A percentile compares a stretch with the other conserved stretches of the same genome.
Evolutionary conservation across 2,113 vertebrate genomes (phyloP).

Genomic region (Rhinoptilus africanus): DNA sequence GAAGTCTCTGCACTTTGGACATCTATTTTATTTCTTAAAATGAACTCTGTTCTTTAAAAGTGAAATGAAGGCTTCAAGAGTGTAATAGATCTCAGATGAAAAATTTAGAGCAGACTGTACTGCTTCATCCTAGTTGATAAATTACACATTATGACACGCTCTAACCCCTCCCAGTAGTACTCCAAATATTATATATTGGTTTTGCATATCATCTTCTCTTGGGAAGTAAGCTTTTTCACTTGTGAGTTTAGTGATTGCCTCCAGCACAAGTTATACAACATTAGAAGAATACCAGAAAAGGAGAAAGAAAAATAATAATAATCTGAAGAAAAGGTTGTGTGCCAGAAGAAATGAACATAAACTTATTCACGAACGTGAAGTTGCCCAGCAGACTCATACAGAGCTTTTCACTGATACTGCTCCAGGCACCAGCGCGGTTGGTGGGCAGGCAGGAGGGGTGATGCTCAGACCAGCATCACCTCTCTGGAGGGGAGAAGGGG

Average conservation of each 20-base stretch:
- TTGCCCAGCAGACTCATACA: background rate
- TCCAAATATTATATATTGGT: background rate
- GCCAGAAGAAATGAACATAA: background rate
- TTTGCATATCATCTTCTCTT: background rate
- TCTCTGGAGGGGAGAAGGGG: background rate
- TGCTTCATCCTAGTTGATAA: background rate
- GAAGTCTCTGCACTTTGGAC: background rate
- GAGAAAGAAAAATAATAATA: background rate
- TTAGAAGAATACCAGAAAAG: background rate
- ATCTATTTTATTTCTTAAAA: background rate
- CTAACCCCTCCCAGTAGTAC: background rate
- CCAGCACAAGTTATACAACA: background rate
- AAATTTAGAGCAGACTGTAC: background rate
- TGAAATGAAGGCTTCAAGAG: background rate
- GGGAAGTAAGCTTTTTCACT: background rate
- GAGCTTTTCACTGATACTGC: background rate
- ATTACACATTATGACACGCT: background rate
- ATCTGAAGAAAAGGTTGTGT: background rate
- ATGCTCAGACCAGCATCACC: fast-evolving
- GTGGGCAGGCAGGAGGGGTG: background rate
- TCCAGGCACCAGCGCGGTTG: fast-evolving
- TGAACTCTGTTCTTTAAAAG: background rate
- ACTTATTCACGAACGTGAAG: background rate
- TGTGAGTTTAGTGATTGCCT: background rate
- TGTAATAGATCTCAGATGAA: background rate